Conservation (phyloP, 2,888 invertebrate genomes). For the Diachrysia chrysitis region DNA sequence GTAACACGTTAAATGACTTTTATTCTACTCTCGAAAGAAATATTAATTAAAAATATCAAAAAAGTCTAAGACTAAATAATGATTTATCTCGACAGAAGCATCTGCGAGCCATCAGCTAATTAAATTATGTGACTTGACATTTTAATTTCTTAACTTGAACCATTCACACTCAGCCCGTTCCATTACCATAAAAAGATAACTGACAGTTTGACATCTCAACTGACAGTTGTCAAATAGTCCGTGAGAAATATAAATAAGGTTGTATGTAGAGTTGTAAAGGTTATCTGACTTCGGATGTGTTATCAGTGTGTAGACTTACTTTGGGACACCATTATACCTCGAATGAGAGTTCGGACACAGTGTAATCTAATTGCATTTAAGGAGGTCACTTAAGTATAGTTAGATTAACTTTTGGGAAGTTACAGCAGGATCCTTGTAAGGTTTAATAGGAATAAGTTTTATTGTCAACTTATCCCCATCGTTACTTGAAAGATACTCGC, state of each 20-base stretch:
- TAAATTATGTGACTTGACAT: background rate
- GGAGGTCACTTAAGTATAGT: background rate
- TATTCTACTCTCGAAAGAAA: too few species aligned
- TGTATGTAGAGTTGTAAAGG: constrained; percentile 21
- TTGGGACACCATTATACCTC: constrained; percentile 19
- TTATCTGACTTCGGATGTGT: constrained; percentile 9
- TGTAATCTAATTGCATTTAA: background rate
- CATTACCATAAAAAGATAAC: constrained; percentile 3
- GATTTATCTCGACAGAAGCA: too few species aligned
- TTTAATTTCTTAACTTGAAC: constrained; percentile 1
- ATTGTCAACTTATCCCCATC: background rate
- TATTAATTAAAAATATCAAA: too few species aligned
- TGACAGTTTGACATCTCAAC: constrained; percentile 24
- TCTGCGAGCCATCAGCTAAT: background rate
- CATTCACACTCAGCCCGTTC: background rate
- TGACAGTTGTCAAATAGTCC: constrained; percentile 34
- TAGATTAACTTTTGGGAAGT: constrained; percentile 1
- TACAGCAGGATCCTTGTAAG: background rate
- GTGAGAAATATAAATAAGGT: constrained; percentile 50
- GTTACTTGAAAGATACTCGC: background rate
- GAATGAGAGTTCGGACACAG: background rate
- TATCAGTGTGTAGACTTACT: constrained; percentile 26
- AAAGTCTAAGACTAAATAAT: too few species aligned
- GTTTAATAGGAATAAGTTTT: background rate
- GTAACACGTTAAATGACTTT: too few species aligned